Evolutionary conservation across 2,113 vertebrate genomes (phyloP), one percentile per base, ranked within the genome.

Genomic region (Mohoua ochrocephala): DNA sequence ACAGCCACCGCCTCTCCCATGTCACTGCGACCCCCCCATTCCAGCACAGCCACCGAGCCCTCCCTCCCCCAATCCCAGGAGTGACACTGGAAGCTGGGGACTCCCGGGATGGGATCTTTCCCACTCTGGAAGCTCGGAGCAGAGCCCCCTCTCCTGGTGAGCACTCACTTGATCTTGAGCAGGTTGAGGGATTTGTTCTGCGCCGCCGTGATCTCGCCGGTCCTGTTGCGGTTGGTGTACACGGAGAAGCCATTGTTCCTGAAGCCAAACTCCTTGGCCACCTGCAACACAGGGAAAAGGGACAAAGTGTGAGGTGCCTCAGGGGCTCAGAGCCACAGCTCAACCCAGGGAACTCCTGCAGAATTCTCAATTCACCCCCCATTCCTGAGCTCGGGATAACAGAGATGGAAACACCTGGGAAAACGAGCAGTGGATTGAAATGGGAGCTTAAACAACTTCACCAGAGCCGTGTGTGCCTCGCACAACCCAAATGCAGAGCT

Each of bases 211-310:
- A 99, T 98, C 98, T 99, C 99, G 47, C 98, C 99, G 3, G 99
- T 99, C 98, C 99, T 98, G 97, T 99, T 99, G 93, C 99, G 99
- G 95, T 99, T 99, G 97, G 98, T 97, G 97, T 99, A 99, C 89
- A 99, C 96, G 2, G 99, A 99, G 96, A 99, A 99, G 11, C 99
- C 99, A 31, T 99, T 99, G 89, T 99, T 99, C 87, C 98, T 99
- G 97, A 99, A 99, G 14, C 99, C 99, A 98, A 99, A 99, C 63
- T 99, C 99, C 98, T 99, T 99, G 41, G 98, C 99, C 44, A 99
- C 99, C 99, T 99, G 97, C 2, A 91, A 87, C 61, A 85, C 42
- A 68, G 92, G 93, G 47, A 80, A 35, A 47, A 44, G 53, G 6
- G 50, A 52, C 26, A 22, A 15, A 60, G 59, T 15, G 79, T 65